A percentile compares a stretch with the other conserved stretches of the same genome.
These are phyloP conservation scores for Halyomorpha halys DNA, from an alignment of 1,140 invertebrate species.

Conservation along the genomic window DNA sequence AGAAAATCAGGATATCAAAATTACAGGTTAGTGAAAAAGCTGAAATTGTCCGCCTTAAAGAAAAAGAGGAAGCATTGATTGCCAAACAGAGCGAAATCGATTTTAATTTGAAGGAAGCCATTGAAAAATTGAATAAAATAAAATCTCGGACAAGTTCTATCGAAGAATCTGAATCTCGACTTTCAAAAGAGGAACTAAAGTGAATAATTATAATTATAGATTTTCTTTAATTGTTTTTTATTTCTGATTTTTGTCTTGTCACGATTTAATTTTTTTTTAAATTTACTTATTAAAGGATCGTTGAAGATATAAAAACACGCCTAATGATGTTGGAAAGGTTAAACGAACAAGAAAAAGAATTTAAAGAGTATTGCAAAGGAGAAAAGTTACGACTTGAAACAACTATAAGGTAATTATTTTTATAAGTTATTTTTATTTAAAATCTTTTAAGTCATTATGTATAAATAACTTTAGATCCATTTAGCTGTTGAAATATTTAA, in stretches of 20 bases:
- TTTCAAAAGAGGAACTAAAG: background rate
- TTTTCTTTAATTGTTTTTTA: background rate
- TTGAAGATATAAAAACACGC: background rate
- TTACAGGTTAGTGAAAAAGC: slow-evolving; percentile 17
- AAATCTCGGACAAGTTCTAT: background rate
- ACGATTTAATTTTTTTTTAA: background rate
- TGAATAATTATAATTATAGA: background rate
- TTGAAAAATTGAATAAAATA: slow-evolving; percentile 3
- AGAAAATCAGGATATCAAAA: background rate
- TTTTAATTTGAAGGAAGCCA: background rate
- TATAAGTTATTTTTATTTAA: background rate
- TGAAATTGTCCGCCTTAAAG: slow-evolving; percentile 21
- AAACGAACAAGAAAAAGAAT: slow-evolving; percentile 41
- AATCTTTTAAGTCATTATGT: no score
- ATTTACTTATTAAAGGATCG: background rate
- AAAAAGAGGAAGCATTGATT: slow-evolving; percentile 11
- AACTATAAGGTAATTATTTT: slow-evolving; percentile 43
- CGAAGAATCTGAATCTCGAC: slow-evolving; percentile 6
- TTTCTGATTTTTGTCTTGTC: no score
- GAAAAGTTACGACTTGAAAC: slow-evolving; percentile 49
- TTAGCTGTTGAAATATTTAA: no score
- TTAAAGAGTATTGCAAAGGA: slow-evolving; percentile 61
- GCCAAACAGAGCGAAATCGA: background rate
- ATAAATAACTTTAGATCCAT: no score
- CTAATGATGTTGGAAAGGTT: slow-evolving; percentile 14